These are phyloP conservation scores for Ethmia dodecea DNA, from an alignment of 2,888 invertebrate species.

Conservation along the genomic window DNA sequence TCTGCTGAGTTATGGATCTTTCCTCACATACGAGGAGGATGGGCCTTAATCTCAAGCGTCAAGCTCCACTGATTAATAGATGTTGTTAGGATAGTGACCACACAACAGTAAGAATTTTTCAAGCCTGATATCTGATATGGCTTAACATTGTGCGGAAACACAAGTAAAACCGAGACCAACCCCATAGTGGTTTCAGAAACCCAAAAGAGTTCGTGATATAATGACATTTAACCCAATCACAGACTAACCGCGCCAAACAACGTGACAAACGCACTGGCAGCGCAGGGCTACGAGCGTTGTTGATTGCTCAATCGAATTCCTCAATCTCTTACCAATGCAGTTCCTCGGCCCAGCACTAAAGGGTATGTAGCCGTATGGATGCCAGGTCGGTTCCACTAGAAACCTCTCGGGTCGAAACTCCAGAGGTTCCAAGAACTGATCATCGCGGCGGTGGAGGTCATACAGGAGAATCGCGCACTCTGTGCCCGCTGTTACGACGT, in stretches of 20 bases:
- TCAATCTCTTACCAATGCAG: conserved; percentile 81
- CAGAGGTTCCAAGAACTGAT: conserved; percentile 80
- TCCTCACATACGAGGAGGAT: not conserved
- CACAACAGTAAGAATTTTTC: not conserved
- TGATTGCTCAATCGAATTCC: no score
- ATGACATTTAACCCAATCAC: not conserved
- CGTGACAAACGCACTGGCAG: not conserved
- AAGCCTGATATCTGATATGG: not conserved
- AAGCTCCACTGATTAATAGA: not conserved
- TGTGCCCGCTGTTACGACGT: conserved; percentile 65
- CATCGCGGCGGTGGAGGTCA: conserved; percentile 80
- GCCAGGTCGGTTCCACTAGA: conserved; percentile 74
- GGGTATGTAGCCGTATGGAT: conserved; percentile 81
- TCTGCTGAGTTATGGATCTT: not conserved
- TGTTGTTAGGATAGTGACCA: not conserved
- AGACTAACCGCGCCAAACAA: not conserved
- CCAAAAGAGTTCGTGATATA: not conserved
- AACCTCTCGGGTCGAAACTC: conserved; percentile 85
- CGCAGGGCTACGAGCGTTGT: no score
- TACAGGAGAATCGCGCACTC: conserved; percentile 75
- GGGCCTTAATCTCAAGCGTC: not conserved
- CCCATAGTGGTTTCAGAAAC: no score
- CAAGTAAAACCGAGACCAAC: no score
- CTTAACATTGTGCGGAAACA: no score
- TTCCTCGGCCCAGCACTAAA: conserved; percentile 84